A percentile compares a stretch with the other conserved stretches of the same genome.
Conservation (phyloP, 2,888 invertebrate genomes). For the Portevinia maculata region DNA sequence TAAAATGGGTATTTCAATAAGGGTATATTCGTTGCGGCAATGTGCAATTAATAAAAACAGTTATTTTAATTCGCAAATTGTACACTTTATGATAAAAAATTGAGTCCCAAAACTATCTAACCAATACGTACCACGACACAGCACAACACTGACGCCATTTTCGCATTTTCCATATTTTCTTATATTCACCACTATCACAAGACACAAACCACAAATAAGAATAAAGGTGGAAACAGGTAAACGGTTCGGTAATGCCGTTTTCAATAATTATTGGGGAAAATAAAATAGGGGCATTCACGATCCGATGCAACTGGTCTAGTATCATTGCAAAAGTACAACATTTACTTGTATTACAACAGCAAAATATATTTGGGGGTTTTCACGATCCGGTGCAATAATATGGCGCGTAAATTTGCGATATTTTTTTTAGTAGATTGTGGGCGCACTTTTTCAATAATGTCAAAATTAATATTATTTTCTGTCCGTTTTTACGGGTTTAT, state of each 20-base stretch:
- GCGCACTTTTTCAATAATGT: too few species aligned
- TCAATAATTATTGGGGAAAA: too few species aligned
- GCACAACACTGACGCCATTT: conserved; percentile 98
- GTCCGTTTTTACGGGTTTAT: too few species aligned
- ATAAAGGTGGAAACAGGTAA: conserved; percentile 26
- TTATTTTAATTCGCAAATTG: conserved; percentile 54
- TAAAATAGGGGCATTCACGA: too few species aligned
- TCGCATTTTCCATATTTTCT: conserved; percentile 79
- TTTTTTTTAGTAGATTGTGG: too few species aligned
- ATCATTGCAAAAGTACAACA: too few species aligned
- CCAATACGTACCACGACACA: conserved; percentile 95
- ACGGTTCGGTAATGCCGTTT: not conserved
- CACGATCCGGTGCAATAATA: too few species aligned
- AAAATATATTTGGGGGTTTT: too few species aligned
- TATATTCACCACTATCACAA: conserved; percentile 44
- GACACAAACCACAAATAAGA: conserved; percentile 34
- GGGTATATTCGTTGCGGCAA: conserved; percentile 7
- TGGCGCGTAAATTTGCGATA: too few species aligned
- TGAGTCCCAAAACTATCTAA: conserved; percentile 46
- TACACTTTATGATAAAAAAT: conserved; percentile 38
- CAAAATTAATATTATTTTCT: too few species aligned
- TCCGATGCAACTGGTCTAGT: too few species aligned
- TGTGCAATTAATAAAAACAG: conserved; percentile 42
- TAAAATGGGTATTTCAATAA: not conserved
- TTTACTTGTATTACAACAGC: too few species aligned